Conservation (phyloP, 2,113 vertebrate species). For the Anseranas semipalmata region DNA sequence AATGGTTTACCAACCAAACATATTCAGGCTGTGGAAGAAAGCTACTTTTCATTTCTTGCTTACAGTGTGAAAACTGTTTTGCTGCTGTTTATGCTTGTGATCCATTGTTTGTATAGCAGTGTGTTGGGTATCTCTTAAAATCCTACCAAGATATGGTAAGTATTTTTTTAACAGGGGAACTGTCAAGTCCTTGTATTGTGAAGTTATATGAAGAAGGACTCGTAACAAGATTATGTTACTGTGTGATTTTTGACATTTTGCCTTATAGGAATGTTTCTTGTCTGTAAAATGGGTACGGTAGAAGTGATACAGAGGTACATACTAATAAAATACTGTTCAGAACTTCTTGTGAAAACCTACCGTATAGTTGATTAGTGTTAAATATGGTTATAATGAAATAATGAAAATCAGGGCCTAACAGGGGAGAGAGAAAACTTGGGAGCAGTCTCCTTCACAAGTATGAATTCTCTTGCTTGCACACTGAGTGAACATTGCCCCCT, state of each 20-base stretch:
- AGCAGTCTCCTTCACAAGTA: neutral
- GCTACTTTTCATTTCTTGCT: neutral
- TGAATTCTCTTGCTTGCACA: neutral
- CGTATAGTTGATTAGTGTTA: neutral
- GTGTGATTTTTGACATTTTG: neutral
- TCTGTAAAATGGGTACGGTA: neutral
- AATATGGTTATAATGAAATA: neutral
- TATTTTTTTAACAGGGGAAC: neutral
- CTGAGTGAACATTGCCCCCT: neutral
- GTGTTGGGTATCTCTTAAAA: neutral
- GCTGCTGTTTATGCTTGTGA: neutral
- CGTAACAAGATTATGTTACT: fast-evolving
- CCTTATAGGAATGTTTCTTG: neutral
- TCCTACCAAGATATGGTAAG: neutral
- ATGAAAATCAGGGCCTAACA: neutral
- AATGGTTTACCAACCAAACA: conserved; percentile 31
- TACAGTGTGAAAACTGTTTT: neutral
- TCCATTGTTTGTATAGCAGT: neutral
- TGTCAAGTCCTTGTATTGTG: no score
- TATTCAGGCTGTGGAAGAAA: neutral
- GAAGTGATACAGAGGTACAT: neutral
- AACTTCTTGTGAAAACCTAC: neutral
- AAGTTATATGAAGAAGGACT: neutral
- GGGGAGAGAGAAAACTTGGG: neutral
- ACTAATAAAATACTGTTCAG: neutral